These are phyloP conservation scores for Sphenopsis melanotis DNA, from an alignment of 2,797 vertebrate genomes.

Conservation along the genomic window DNA sequence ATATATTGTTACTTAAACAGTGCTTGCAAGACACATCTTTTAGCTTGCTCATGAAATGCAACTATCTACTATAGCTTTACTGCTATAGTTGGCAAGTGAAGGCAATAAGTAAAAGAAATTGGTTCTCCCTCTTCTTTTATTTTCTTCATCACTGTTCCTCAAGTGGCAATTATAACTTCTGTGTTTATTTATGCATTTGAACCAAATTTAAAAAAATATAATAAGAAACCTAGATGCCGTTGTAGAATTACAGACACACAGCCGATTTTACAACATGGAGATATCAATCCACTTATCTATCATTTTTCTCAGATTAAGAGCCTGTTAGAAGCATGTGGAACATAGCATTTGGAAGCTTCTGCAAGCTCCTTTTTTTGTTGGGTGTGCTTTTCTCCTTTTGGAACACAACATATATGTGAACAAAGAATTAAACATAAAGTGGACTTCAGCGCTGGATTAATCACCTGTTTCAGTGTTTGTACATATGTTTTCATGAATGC, in stretches of 20 bases:
- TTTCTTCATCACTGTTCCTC: not conserved
- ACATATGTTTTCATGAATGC: not conserved
- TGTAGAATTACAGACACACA: not conserved
- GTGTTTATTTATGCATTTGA: not conserved
- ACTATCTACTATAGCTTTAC: not conserved
- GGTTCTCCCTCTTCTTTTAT: not conserved
- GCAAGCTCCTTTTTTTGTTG: not conserved
- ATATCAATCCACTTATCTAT: not conserved
- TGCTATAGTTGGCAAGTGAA: not conserved
- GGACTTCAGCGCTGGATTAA: not conserved
- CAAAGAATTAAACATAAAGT: not conserved
- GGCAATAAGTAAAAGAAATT: not conserved
- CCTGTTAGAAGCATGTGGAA: not conserved
- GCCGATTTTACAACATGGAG: not conserved
- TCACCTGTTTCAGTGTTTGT: not conserved
- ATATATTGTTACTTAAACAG: not conserved
- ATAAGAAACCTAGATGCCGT: not conserved
- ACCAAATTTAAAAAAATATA: not conserved
- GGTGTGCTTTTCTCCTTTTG: not conserved
- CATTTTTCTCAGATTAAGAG: not conserved
- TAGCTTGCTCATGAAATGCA: not conserved
- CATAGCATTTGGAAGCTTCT: not conserved
- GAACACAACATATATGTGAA: not conserved
- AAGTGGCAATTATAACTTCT: not conserved
- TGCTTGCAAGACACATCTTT: not conserved